A percentile compares a stretch with the other conserved stretches of the same genome.
Evolutionary conservation across 2,797 vertebrate species (phyloP).

Genomic region (Scarus forsteni): DNA sequence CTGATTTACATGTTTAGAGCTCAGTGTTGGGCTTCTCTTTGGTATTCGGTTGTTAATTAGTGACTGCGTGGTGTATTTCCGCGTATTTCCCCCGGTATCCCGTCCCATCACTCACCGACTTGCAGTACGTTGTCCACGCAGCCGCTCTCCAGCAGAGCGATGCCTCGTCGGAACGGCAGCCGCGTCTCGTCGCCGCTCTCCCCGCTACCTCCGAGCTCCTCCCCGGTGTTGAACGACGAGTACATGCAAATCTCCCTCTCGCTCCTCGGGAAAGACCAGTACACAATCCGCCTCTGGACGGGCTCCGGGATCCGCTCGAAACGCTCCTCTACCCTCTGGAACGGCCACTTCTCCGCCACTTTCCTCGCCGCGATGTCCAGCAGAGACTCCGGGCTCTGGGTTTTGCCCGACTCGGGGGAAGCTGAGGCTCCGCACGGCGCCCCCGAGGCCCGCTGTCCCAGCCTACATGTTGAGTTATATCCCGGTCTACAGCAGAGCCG

Average conservation of each 20-base stretch:
- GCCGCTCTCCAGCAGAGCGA: conserved; percentile 92
- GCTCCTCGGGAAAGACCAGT: conserved; percentile 97
- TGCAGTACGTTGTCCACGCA: conserved; percentile 97
- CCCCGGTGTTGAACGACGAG: conserved; percentile 93
- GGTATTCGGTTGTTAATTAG: neutral
- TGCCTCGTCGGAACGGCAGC: conserved; percentile 93
- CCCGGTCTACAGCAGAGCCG: conserved; percentile 96
- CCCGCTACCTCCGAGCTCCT: conserved; percentile 83
- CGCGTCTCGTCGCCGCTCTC: conserved; percentile 90
- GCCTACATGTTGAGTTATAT: conserved; percentile 87
- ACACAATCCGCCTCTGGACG: conserved; percentile 95
- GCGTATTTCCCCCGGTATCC: conserved; percentile 4
- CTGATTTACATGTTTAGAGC: neutral
- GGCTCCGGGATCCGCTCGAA: conserved; percentile 97
- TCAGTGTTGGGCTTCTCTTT: neutral
- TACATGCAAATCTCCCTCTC: conserved; percentile 98
- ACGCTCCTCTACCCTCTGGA: conserved; percentile 94
- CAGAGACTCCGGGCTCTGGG: conserved; percentile 91
- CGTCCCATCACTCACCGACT: conserved; percentile 91
- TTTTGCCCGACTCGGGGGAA: conserved; percentile 84
- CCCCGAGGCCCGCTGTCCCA: conserved; percentile 88
- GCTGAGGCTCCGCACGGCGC: conserved; percentile 78
- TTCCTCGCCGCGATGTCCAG: conserved; percentile 94
- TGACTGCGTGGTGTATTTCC: neutral
- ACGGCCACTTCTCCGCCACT: conserved; percentile 98